Conservation (phyloP, 2,888 invertebrate genomes). For the Brassicogethes aeneus region DNA sequence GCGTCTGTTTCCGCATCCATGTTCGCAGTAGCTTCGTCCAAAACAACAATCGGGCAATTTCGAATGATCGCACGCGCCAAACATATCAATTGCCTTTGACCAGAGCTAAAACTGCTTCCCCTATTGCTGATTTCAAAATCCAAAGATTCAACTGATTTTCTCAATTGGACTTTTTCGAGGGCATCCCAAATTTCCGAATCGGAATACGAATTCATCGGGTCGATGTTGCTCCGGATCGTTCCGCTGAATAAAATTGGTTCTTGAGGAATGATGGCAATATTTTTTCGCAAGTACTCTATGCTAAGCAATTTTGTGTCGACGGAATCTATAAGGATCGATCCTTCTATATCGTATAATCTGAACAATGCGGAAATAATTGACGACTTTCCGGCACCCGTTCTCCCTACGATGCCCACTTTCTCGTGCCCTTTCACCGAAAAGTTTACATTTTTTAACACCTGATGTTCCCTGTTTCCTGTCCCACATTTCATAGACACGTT, state of each 20-base stretch:
- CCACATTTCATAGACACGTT: conserved; percentile 66
- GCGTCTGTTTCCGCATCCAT: conserved; percentile 44
- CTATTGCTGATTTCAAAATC: conserved; percentile 29
- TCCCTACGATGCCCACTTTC: conserved; percentile 72
- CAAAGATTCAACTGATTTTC: conserved; percentile 46
- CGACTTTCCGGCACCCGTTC: conserved; percentile 78
- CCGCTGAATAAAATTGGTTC: conserved; percentile 81
- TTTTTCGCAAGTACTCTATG: conserved; percentile 62
- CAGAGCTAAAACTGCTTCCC: conserved; percentile 41
- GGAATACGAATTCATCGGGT: conserved; percentile 70
- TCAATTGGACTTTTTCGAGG: conserved; percentile 46
- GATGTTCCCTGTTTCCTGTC: conserved; percentile 50
- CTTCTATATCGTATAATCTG: conserved; percentile 67
- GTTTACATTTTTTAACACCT: conserved; percentile 62
- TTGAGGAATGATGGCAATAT: conserved; percentile 76
- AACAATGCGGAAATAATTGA: conserved; percentile 69
- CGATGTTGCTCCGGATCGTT: conserved; percentile 76
- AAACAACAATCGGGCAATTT: conserved; percentile 42
- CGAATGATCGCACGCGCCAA: conserved; percentile 46
- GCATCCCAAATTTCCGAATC: conserved; percentile 76
- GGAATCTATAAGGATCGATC: conserved; percentile 71
- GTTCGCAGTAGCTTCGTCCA: conserved; percentile 49
- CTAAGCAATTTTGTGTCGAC: conserved; percentile 61
- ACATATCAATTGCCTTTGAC: conserved; percentile 48
- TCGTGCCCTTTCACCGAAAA: conserved; percentile 57